Evolutionary conservation across 2,113 vertebrate genomes (phyloP).

Genomic region (Spermophilus dauricus): DNA sequence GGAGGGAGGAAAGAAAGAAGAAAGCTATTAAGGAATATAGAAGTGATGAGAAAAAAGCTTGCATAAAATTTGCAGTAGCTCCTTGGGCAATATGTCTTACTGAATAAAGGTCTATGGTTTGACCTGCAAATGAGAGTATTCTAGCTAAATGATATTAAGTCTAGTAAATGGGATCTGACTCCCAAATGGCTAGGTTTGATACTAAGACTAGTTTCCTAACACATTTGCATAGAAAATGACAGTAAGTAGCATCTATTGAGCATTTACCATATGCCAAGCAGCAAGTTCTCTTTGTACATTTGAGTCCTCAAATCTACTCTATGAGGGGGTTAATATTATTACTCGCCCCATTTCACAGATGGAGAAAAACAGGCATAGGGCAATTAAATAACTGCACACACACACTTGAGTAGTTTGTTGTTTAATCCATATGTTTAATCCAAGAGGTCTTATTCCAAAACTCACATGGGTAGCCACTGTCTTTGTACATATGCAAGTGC

Average conservation of each 20-base stretch:
- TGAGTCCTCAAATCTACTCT: not conserved
- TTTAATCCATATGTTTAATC: not conserved
- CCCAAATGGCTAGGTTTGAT: not conserved
- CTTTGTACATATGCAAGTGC: not conserved
- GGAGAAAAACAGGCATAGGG: not conserved
- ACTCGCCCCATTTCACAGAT: not conserved
- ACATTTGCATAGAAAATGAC: not conserved
- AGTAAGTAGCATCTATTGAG: slow-evolving; percentile 26
- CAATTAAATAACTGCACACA: not conserved
- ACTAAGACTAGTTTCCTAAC: slow-evolving; percentile 19
- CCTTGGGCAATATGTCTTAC: not conserved
- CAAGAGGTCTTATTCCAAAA: not conserved
- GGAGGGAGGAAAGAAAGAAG: not conserved
- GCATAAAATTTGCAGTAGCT: not conserved
- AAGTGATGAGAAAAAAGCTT: not conserved
- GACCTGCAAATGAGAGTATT: not conserved
- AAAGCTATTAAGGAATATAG: not conserved
- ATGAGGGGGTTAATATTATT: not conserved
- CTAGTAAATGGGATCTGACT: not conserved
- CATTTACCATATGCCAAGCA: not conserved
- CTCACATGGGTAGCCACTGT: not conserved
- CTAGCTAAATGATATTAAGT: not conserved
- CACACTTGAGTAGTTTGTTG: not conserved
- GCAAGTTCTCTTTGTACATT: not conserved
- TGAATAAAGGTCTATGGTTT: not conserved